These are phyloP conservation scores for Penaeus monodon DNA, from an alignment of 2,888 invertebrate genomes.

Conservation along the genomic window DNA sequence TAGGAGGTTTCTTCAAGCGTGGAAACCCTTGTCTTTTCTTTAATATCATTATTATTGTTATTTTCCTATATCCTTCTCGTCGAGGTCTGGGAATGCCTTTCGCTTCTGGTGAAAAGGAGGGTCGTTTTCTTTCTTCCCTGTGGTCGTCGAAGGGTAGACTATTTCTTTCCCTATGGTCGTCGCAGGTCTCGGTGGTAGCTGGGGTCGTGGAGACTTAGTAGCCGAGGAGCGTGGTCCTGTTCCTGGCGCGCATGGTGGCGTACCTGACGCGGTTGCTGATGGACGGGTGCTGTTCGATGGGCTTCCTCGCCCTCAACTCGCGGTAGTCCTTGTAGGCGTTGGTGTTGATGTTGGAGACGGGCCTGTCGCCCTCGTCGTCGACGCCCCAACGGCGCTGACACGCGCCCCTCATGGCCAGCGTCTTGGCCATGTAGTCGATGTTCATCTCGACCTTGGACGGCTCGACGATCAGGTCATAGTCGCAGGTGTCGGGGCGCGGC, in stretches of 20 bases:
- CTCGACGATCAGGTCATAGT: conserved; percentile 46
- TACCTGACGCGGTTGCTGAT: conserved; percentile 47
- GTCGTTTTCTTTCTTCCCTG: conserved; percentile 3
- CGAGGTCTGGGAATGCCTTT: background rate
- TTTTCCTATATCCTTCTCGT: background rate
- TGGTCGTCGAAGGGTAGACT: background rate
- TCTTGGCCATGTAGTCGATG: conserved; percentile 64
- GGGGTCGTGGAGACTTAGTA: conserved; percentile 28
- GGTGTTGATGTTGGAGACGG: conserved; percentile 52
- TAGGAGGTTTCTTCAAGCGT: too few species aligned
- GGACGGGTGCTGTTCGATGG: conserved; percentile 51
- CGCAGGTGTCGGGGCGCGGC: conserved; percentile 60
- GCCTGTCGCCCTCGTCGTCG: conserved; percentile 58
- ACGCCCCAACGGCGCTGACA: conserved; percentile 55
- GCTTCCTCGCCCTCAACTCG: conserved; percentile 33
- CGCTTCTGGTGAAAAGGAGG: conserved; percentile 1
- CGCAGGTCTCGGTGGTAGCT: background rate
- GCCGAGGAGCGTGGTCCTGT: conserved; percentile 54
- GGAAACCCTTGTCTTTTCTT: too few species aligned
- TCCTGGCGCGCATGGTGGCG: conserved; percentile 49
- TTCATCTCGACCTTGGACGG: conserved; percentile 59
- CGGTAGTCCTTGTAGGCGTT: conserved; percentile 48
- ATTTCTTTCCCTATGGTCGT: conserved; percentile 7
- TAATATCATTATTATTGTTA: too few species aligned
- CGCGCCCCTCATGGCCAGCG: conserved; percentile 53